Percentiles rank a stretch among this genome's conserved stretches.
phyloP scores from a whole-genome alignment of 2,797 vertebrate genomes.

The Alcedo quadribrachys region DNA sequence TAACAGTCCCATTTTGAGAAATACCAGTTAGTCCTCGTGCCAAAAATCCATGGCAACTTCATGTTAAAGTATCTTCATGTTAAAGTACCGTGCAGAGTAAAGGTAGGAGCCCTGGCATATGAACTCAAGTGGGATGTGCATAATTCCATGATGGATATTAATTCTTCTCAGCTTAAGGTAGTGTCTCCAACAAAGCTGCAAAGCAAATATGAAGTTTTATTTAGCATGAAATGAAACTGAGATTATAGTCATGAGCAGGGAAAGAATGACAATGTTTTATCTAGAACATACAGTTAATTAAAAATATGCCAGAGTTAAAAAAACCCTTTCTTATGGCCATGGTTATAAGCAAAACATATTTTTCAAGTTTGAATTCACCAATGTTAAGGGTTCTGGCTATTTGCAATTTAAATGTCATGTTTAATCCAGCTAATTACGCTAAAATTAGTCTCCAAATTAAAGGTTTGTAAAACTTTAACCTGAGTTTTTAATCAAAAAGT shows the following conservation, averaged over 20 bases:
- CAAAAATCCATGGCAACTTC: not conserved
- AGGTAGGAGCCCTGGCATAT: not conserved
- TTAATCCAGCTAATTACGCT: not conserved
- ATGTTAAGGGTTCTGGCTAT: not conserved
- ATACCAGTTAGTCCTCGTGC: not conserved
- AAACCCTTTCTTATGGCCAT: not conserved
- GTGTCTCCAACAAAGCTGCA: slow-evolving; percentile 11
- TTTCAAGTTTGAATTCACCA: not conserved
- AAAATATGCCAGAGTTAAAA: not conserved
- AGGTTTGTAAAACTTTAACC: not conserved
- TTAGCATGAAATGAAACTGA: slow-evolving; percentile 7
- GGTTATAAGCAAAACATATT: not conserved
- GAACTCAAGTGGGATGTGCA: not conserved
- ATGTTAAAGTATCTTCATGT: not conserved
- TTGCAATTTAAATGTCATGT: not conserved
- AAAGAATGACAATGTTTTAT: not conserved
- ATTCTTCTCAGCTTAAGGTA: slow-evolving; percentile 7
- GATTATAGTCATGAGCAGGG: not conserved
- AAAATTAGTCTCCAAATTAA: not conserved
- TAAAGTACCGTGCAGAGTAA: not conserved
- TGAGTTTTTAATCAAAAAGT: not conserved
- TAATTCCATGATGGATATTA: not conserved
- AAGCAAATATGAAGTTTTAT: slow-evolving; percentile 20
- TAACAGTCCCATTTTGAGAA: slow-evolving; percentile 22
- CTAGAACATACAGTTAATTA: not conserved